These are phyloP conservation scores for Leptopilina myrica DNA, from an alignment of 2,888 invertebrate genomes.

Conservation along the genomic window DNA sequence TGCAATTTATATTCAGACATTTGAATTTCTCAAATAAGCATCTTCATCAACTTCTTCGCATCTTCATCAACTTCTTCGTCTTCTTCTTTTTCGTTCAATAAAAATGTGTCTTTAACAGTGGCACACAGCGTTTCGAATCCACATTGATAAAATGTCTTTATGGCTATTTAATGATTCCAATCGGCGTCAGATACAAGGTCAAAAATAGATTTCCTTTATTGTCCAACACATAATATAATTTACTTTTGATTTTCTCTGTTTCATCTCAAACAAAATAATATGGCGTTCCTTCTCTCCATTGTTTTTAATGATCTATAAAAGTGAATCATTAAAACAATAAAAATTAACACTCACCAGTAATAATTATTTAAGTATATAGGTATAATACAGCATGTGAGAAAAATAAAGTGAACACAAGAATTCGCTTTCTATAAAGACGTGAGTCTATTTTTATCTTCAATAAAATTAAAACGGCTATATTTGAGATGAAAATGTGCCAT, in stretches of 20 bases:
- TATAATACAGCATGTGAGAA: no score
- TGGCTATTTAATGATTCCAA: slow-evolving; percentile 53
- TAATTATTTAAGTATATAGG: no score
- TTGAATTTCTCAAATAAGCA: background rate
- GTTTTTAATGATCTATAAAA: slow-evolving; percentile 12
- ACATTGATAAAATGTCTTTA: slow-evolving; percentile 56
- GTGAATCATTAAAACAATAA: background rate
- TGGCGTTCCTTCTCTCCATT: slow-evolving; percentile 37
- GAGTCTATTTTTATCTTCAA: slow-evolving; percentile 1
- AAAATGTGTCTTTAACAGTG: slow-evolving; percentile 44
- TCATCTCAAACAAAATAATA: slow-evolving; percentile 46
- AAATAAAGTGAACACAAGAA: background rate
- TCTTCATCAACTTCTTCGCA: background rate
- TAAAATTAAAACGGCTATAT: slow-evolving; percentile 10
- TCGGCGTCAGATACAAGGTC: slow-evolving; percentile 47
- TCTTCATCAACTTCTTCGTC: background rate
- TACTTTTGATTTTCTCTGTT: slow-evolving; percentile 38
- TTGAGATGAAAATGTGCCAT: slow-evolving; percentile 20
- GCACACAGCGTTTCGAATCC: slow-evolving; percentile 42
- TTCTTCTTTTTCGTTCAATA: background rate
- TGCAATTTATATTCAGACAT: slow-evolving; percentile 11
- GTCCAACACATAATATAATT: slow-evolving; percentile 44
- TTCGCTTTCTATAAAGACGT: slow-evolving; percentile 1
- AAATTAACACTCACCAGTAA: no score
- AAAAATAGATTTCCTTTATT: slow-evolving; percentile 57